phyloP scores from a whole-genome alignment of 2,888 invertebrate genomes.

The Xestia c-nigrum region DNA sequence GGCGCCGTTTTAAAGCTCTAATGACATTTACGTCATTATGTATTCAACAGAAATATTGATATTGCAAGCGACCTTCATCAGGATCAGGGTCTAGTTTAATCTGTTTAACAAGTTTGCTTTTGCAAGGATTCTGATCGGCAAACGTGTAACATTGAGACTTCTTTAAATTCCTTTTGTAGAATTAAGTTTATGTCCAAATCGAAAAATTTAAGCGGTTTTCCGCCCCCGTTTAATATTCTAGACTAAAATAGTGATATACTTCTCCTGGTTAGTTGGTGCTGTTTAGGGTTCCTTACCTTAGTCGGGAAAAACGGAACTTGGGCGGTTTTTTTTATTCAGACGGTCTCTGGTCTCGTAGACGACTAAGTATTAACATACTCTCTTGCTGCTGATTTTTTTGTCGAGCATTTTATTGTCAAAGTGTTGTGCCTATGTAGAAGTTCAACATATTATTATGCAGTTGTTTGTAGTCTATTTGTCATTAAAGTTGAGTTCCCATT shows the following conservation, averaged over 20 bases:
- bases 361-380: neutral
- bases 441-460: no score
- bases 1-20: conserved; percentile 10
- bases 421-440: neutral
- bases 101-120: conserved; percentile 15
- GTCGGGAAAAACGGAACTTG: no score
- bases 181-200: neutral
- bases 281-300: no score
- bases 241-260: no score
- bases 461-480: neutral
- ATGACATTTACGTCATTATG: conserved; percentile 26
- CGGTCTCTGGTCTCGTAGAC: neutral
- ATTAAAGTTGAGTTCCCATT: neutral
- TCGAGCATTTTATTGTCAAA: neutral
- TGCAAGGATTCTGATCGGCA: neutral
- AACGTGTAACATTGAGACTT: neutral
- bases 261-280: no score
- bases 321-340: no score
- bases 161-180: neutral
- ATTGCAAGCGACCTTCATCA: conserved; percentile 25
- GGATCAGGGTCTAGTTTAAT: conserved; percentile 28
- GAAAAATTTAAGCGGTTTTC: neutral
- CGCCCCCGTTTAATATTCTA: neutral
- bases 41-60: conserved; percentile 26
- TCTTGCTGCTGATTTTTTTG: neutral